Conservation (phyloP, 2,797 vertebrate genomes). For the Anguilla pacifica region DNA sequence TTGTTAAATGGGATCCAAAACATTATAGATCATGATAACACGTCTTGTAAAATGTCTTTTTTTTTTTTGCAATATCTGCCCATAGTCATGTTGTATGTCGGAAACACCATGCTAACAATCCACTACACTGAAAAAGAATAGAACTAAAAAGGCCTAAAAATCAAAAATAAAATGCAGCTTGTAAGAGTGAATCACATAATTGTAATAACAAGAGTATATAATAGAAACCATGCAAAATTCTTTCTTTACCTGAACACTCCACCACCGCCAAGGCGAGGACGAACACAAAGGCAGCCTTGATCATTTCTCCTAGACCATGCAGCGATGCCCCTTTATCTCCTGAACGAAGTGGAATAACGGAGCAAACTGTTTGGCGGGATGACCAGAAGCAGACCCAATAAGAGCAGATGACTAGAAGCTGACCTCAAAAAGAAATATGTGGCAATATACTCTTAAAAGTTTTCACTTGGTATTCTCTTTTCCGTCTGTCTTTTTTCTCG, state of each 20-base stretch:
- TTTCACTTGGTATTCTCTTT: conserved; percentile 36
- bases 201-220: neutral
- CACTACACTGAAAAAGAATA: neutral
- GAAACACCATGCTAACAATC: neutral
- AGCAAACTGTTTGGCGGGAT: neutral
- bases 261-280: conserved; percentile 35
- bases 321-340: neutral
- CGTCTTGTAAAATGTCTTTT: neutral
- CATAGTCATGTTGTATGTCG: neutral
- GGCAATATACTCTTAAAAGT: neutral
- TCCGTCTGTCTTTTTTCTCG: conserved; percentile 20
- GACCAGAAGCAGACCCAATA: neutral
- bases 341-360: neutral
- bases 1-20: neutral
- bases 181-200: neutral
- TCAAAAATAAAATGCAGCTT: neutral
- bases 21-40: neutral
- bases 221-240: neutral
- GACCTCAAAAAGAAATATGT: neutral
- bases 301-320: conserved; percentile 14
- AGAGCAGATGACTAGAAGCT: neutral
- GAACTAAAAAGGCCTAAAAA: neutral
- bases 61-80: too few relatives aligned
- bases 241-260: conserved; percentile 9
- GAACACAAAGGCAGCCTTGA: conserved; percentile 34